These are phyloP conservation scores for Lontra canadensis DNA, from an alignment of 2,113 vertebrate genomes.

Conservation along the genomic window DNA sequence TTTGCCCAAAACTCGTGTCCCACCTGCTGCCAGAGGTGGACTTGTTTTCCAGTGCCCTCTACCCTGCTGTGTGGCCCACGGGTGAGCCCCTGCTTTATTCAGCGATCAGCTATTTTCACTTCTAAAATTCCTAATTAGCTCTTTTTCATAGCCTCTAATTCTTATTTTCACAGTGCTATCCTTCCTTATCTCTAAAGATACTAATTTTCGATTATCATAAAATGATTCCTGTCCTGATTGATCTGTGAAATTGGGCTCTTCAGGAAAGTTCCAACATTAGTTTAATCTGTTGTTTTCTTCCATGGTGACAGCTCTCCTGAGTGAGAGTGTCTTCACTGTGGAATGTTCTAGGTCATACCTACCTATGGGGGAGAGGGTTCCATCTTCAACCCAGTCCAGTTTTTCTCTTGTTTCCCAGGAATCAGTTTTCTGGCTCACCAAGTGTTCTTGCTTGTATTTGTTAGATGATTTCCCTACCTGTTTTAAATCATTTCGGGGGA, in stretches of 20 bases:
- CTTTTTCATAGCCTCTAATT: neutral
- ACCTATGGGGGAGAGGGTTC: neutral
- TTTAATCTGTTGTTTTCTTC: neutral
- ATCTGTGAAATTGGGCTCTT: neutral
- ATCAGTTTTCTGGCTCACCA: neutral
- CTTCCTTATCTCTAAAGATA: neutral
- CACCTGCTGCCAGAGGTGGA: too few relatives aligned
- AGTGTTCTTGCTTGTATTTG: neutral
- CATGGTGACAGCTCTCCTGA: rapidly evolving
- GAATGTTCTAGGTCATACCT: neutral
- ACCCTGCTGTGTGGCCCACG: neutral
- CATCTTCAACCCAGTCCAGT: neutral
- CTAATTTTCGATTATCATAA: neutral
- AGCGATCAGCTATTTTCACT: neutral
- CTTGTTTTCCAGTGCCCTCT: neutral
- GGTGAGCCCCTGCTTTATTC: neutral
- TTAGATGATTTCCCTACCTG: neutral
- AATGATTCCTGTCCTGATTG: neutral
- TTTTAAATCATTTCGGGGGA: neutral
- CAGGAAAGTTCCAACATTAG: neutral
- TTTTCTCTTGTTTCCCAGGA: neutral
- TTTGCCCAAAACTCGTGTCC: neutral
- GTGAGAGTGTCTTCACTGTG: neutral
- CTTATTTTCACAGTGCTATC: neutral
- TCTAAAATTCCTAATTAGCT: neutral